Evolutionary conservation across 2,888 invertebrate genomes (phyloP).

Genomic region (Dione juno): DNA sequence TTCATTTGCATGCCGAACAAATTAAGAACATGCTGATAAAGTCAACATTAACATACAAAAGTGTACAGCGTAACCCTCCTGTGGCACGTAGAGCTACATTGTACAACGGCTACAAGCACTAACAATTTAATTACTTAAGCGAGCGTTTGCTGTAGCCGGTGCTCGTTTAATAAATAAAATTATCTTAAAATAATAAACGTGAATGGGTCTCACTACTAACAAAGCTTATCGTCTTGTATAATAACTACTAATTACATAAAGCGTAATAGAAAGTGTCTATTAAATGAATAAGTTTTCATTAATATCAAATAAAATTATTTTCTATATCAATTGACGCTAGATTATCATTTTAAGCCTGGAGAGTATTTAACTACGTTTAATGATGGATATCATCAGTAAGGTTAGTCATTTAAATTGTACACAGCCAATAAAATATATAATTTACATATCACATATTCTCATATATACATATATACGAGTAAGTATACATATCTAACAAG

Average conservation of each 20-base stretch:
- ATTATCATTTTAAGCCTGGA: no score
- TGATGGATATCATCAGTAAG: no score
- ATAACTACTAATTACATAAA: not conserved
- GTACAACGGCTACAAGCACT: constrained; percentile 31
- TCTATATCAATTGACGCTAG: no score
- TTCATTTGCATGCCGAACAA: constrained; percentile 35
- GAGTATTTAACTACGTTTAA: no score
- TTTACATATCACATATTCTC: no score
- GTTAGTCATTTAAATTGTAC: no score
- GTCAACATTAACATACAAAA: constrained; percentile 35
- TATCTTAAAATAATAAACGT: constrained; percentile 50
- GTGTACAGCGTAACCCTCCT: constrained; percentile 24
- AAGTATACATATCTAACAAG: not conserved
- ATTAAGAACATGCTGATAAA: constrained; percentile 33
- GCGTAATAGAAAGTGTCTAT: not conserved
- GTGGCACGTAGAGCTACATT: constrained; percentile 17
- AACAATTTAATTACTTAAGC: constrained; percentile 44
- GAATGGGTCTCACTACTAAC: constrained; percentile 30
- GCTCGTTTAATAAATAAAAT: constrained; percentile 54
- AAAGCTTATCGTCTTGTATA: constrained; percentile 28
- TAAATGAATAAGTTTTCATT: not conserved
- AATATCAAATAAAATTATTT: not conserved
- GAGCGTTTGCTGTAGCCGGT: constrained; percentile 30
- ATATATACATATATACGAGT: no score
- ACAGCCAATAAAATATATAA: no score